Evolutionary conservation across 2,113 vertebrate species (phyloP), one percentile per base, ranked within the genome.

Genomic region (Myrmophylax atrothorax): DNA sequence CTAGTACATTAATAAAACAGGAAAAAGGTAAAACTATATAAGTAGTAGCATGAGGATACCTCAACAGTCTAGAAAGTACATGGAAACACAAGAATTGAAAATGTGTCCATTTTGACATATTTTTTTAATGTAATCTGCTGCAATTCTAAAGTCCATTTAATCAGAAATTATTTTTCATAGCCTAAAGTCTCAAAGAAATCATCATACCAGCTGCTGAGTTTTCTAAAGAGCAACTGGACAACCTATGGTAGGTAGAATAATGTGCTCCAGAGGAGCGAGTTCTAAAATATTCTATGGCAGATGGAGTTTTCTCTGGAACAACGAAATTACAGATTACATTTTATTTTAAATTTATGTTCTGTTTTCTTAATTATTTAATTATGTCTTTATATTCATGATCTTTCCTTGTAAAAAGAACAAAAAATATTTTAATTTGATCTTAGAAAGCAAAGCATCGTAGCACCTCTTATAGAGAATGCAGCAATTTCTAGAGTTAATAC

Each of bases 111-210:
- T 90, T 87, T 46, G 22, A 78, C 1, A 0, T 66, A 79, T 46
- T 37, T 89, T 67, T 63, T 77, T 40, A 64, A 79, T 59, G 82
- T 66, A 89, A 95, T 90, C 87, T 94, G 38, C 28, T 58, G 18
- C 56, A 92, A 55, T 84, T 94, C 74, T 62, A 35, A 83, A 84
- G 60, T 86, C 46, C 14, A 0, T 91, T 89, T 96, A 94, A 95
- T 93, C 78, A 86, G 55, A 93, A 90, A 95, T 93, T 2, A 88
- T 95, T 93, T 93, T 86, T 91, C 59, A 63, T 78, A 86, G 69
- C 72, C 70, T 84, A 55, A 79, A 93, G 72, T 91, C 55, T 73
- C 58, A 91, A 89, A 87, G 46, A 94, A 91, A 77, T 73, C 56
- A 44, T 85, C 38, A 53, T 44, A 77, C 42, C 29, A 90, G 62